Conservation (phyloP, 2,113 vertebrate genomes). For the Lampris megalopsis region DNA sequence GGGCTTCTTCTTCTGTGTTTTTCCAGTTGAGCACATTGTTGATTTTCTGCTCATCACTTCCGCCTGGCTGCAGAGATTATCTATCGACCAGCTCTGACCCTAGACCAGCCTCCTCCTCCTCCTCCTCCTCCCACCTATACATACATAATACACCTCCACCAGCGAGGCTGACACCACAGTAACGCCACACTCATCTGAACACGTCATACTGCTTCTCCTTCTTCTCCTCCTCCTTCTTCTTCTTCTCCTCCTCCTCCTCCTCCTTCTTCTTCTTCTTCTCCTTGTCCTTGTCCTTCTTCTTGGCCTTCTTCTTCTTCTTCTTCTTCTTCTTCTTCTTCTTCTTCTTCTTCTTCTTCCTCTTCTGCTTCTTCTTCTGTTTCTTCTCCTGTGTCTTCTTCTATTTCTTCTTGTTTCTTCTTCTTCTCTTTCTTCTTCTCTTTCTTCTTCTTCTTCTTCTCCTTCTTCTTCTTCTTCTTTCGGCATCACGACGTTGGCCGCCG, state of each 20-base stretch:
- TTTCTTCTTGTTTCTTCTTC: neutral
- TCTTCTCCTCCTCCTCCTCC: no score
- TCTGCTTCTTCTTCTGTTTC: neutral
- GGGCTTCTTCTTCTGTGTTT: neutral
- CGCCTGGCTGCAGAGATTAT: neutral
- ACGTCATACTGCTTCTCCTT: no score
- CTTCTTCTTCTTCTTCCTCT: neutral
- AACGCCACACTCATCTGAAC: no score
- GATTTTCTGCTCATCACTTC: neutral
- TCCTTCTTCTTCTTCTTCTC: no score
- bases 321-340: conserved; percentile 27
- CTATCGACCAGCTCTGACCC: conserved; percentile 3
- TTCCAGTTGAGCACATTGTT: neutral
- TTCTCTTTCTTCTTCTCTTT: neutral
- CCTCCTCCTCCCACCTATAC: neutral
- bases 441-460: neutral
- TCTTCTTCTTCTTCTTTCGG: neutral
- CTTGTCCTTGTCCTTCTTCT: no score
- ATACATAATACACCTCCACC: no score
- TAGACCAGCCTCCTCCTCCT: neutral
- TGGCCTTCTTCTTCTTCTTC: no score
- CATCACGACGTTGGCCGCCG: no score
- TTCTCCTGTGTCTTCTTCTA: no score
- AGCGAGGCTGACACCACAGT: no score
- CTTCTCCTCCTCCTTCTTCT: no score